Base-by-base conservation (phyloP, 1,140 invertebrate species). In the Drosophila burlai region DNA sequence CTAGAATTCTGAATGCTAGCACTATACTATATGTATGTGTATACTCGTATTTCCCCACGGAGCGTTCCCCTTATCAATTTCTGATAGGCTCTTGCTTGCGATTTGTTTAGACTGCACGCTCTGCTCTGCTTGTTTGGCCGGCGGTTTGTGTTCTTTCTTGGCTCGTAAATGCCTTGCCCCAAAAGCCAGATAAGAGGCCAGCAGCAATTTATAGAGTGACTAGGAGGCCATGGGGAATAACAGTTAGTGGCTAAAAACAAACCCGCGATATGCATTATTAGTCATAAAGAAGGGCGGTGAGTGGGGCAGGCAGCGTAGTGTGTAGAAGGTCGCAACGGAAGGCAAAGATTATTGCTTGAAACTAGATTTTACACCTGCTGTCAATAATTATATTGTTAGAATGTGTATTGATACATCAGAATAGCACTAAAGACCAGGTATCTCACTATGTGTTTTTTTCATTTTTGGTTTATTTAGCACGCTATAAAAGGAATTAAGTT, bases 21-120 rank as follows among this genome's bases (percentile, higher is more conserved):
- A 38, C 45, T 24, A n/a, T n/a, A n/a, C n/a, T n/a, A n/a, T n/a
- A n/a, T n/a, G 31, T 52, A 31, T 10, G 3, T 52, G 8, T 31
- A 18, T 29, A 42, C 10, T 38, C 55, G 29, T 31, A 50, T 46
- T 52, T 36, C 31, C 49, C 58, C 46, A 34, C 26, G 13, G 38
- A 26, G 40, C 34, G 6, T 67, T 75, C 13, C 36, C 59, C 58
- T 89, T 84, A 89, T 89, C 85, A 84, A 87, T 52, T 57, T 59
- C 50, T 57, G 83, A 83, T 83, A 83, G 54, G 38, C 40, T 21
- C 57, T 43, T 24, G 45, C 63, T 5, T 13, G 36, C 78, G 64
- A 69, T 85, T 81, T 89, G 85, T 84, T 89, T 90, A 71, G 62
- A 64, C 62, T 77, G 63, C 47, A 65, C 69, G 26, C 52, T 72